Evolutionary conservation across 2,113 vertebrate genomes (phyloP).

Genomic region (Himantopus leucocephalus): DNA sequence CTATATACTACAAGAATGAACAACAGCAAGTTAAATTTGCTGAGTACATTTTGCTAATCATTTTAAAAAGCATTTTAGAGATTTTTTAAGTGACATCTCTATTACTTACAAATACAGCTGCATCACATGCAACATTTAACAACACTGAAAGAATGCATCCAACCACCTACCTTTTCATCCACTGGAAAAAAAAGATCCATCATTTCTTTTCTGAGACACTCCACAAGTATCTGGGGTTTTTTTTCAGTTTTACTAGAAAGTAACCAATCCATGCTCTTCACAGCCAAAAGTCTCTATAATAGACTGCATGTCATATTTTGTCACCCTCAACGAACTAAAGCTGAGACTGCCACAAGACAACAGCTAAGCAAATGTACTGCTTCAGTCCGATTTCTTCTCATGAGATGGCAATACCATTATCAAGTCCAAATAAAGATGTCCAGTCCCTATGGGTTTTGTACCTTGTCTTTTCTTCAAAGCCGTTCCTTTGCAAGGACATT

Average conservation of each 20-base stretch:
- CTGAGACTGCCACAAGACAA: neutral
- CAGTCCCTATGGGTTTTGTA: accelerated
- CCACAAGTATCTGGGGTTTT: neutral
- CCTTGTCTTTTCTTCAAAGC: neutral
- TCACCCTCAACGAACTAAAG: neutral
- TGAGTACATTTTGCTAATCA: neutral
- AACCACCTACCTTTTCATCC: neutral
- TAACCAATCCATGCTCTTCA: neutral
- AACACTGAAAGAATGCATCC: neutral
- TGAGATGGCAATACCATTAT: accelerated
- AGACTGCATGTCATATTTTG: neutral
- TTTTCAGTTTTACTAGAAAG: neutral
- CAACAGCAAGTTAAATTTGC: neutral
- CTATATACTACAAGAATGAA: neutral
- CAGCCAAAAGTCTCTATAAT: neutral
- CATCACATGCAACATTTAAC: neutral
- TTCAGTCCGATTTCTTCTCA: neutral
- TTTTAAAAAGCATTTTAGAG: neutral
- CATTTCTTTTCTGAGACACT: neutral
- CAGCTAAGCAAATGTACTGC: neutral
- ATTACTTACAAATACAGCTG: neutral
- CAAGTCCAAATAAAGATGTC: neutral
- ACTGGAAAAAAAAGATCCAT: neutral
- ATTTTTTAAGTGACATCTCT: neutral
- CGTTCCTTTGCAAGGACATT: neutral